phyloP scores from a whole-genome alignment of 2,113 vertebrate genomes.

The Pomatostomus ruficeps region DNA sequence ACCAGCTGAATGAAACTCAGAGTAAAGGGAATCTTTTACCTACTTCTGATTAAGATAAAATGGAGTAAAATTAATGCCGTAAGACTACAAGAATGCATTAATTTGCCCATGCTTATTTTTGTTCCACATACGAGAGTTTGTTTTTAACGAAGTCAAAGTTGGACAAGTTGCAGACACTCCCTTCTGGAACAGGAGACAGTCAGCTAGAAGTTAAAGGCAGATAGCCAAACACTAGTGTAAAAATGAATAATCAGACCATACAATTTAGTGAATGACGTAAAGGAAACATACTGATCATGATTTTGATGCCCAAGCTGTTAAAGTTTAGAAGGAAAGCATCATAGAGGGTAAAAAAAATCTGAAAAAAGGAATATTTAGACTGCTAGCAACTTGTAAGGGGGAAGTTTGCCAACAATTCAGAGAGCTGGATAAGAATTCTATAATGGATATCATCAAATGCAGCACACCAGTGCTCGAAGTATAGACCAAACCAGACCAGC shows the following conservation, averaged over 20 bases:
- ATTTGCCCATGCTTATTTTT: not conserved
- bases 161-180: conserved; percentile 47
- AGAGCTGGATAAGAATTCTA: not conserved
- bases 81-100: not conserved
- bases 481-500: not conserved
- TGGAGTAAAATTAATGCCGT: not conserved
- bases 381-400: not conserved
- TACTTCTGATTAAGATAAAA: not conserved
- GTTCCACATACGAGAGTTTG: not conserved
- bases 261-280: not conserved
- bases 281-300: not conserved
- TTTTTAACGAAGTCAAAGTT: not conserved
- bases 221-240: not conserved
- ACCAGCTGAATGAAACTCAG: not conserved
- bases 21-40: not conserved
- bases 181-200: not conserved
- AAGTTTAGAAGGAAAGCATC: not conserved
- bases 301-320: not conserved
- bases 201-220: conserved; percentile 5
- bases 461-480: not conserved
- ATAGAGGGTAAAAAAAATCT: not conserved
- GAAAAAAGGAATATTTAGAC: not conserved
- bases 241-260: not conserved
- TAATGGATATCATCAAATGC: not conserved
- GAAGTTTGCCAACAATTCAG: not conserved